Conservation (phyloP, 1,140 invertebrate genomes). For the Lethrus apterus region DNA sequence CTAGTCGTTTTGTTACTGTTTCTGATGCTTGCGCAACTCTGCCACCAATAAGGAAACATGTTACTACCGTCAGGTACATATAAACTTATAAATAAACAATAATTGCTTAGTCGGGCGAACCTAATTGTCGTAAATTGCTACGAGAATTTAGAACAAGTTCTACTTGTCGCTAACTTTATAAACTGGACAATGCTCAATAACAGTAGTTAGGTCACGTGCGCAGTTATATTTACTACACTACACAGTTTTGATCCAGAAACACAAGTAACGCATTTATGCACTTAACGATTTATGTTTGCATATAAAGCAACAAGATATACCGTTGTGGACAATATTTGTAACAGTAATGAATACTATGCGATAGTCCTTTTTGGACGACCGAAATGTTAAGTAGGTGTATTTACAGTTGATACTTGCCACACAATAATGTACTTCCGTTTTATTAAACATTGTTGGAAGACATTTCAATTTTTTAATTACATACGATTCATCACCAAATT, state of each 20-base stretch:
- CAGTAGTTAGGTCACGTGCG: slow-evolving; percentile 7
- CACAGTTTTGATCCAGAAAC: slow-evolving; percentile 1
- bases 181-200: neutral
- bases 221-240: neutral
- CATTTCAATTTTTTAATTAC: no score
- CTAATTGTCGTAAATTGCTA: no score
- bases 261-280: neutral
- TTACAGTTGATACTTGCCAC: no score
- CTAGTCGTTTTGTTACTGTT: slow-evolving; percentile 38
- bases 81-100: neutral
- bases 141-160: no score
- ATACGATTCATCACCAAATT: no score
- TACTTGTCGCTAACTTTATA: no score
- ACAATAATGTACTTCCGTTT: no score
- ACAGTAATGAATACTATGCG: no score
- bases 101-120: neutral
- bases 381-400: no score
- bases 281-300: slow-evolving; percentile 6
- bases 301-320: slow-evolving; percentile 1
- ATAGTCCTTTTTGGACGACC: no score
- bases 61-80: slow-evolving; percentile 38
- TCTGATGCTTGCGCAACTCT: slow-evolving; percentile 32
- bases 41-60: slow-evolving; percentile 37
- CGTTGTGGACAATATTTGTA: slow-evolving; percentile 2
- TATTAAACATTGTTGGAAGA: no score